Percentiles rank a stretch among this genome's conserved stretches.
These are phyloP conservation scores for Trachelus tabidus DNA, from an alignment of 2,888 invertebrate species.

Conservation along the genomic window DNA sequence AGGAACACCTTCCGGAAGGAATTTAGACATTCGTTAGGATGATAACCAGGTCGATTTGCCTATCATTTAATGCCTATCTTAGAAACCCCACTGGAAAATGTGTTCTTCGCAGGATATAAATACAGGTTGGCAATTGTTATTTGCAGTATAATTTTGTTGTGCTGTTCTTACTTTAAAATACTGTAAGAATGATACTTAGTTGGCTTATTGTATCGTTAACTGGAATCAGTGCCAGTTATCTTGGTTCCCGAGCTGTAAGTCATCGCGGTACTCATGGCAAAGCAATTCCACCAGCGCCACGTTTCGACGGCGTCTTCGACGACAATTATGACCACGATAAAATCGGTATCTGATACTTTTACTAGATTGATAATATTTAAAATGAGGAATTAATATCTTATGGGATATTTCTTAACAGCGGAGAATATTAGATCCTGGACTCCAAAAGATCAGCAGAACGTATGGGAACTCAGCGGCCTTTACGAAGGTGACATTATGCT, in stretches of 20 bases:
- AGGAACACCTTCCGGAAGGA: neutral
- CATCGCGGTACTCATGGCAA: slow-evolving; percentile 18
- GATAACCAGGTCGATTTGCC: neutral
- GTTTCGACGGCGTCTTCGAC: slow-evolving; percentile 35
- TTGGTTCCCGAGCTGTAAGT: neutral
- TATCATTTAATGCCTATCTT: neutral
- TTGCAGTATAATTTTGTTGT: neutral
- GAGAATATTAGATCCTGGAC: slow-evolving; percentile 65
- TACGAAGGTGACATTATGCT: slow-evolving; percentile 75
- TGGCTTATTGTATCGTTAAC: neutral
- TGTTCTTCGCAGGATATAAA: neutral
- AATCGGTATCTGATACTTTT: slow-evolving; percentile 36
- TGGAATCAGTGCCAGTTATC: neutral
- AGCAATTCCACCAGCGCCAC: slow-evolving; percentile 38
- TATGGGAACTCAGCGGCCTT: slow-evolving; percentile 71
- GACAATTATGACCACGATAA: slow-evolving; percentile 35
- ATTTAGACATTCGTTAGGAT: neutral
- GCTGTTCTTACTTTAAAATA: neutral
- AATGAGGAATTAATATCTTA: neutral
- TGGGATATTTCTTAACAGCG: slow-evolving; percentile 19
- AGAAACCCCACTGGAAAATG: neutral
- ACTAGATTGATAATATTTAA: slow-evolving; percentile 7
- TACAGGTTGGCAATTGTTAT: neutral
- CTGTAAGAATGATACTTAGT: neutral
- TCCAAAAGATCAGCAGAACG: slow-evolving; percentile 65